Percentiles rank a stretch among this genome's conserved stretches.
phyloP scores from a whole-genome alignment of 2,797 vertebrate species.

The Poecilia picta region DNA sequence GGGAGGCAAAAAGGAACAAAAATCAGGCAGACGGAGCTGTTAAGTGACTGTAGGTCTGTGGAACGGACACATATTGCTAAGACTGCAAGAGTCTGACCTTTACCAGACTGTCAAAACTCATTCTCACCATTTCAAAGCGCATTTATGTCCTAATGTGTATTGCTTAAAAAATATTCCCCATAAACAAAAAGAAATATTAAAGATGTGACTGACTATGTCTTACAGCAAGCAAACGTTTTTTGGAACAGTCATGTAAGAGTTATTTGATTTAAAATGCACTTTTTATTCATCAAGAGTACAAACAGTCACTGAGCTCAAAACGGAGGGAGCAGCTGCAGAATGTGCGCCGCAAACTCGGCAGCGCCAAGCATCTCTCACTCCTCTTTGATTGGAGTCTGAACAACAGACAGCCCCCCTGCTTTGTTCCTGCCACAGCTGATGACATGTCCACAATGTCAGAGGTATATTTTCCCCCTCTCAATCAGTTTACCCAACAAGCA shows the following conservation, averaged over 20 bases:
- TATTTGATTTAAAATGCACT: not conserved
- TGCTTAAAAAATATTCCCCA: not conserved
- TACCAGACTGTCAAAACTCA: not conserved
- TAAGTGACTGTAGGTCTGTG: not conserved
- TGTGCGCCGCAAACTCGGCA: no score
- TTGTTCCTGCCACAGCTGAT: conserved; percentile 2
- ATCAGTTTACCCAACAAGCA: not conserved
- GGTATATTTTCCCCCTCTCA: not conserved
- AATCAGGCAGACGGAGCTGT: not conserved
- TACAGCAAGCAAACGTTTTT: not conserved
- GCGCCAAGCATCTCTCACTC: not conserved
- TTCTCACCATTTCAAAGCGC: not conserved
- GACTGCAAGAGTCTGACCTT: conserved; percentile 2
- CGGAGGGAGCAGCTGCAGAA: not conserved
- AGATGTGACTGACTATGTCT: not conserved
- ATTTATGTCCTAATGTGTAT: not conserved
- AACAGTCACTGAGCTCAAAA: not conserved
- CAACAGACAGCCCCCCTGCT: conserved; percentile 1
- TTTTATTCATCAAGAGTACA: not conserved
- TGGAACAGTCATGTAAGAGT: not conserved
- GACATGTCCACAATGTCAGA: conserved; percentile 1
- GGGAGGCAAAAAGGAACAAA: not conserved
- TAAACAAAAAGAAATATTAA: not conserved
- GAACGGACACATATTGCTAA: not conserved
- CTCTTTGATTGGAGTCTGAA: conserved; percentile 7